Evolutionary conservation across 1,140 invertebrate genomes (phyloP).

Genomic region (Callitettix versicolor): DNA sequence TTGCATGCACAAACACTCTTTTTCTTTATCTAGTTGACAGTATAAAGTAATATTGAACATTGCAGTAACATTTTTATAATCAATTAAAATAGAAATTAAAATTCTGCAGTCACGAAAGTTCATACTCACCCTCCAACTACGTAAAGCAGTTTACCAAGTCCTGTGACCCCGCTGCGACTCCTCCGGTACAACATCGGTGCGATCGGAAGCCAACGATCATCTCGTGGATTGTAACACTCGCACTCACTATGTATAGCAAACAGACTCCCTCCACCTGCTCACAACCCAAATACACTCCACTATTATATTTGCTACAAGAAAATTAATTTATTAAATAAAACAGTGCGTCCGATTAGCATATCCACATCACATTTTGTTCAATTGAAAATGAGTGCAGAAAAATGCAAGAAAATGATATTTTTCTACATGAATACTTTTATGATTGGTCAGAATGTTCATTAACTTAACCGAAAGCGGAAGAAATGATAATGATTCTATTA

Average conservation of each 20-base stretch:
- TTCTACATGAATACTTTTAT: no score
- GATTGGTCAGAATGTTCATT: no score
- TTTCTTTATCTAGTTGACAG: no score
- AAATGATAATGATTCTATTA: no score
- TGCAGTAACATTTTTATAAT: no score
- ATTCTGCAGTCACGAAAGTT: no score
- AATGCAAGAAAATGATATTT: no score
- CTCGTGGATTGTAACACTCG: constrained; percentile 55
- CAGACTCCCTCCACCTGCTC: constrained; percentile 50
- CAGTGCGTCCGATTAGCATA: not conserved
- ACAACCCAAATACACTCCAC: not conserved
- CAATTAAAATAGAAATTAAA: no score
- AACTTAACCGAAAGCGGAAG: no score
- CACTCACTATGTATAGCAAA: constrained; percentile 63
- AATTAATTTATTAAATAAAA: not conserved
- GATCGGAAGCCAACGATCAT: constrained; percentile 50
- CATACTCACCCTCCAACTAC: constrained; percentile 46
- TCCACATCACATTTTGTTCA: not conserved
- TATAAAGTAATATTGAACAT: no score
- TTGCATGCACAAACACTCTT: no score
- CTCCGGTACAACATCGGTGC: constrained; percentile 50
- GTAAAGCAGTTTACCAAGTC: constrained; percentile 46
- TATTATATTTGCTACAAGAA: not conserved
- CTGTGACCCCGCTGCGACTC: constrained; percentile 50
- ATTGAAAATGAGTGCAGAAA: no score